Conservation (phyloP, 2,113 vertebrate species). For the Elaphurus davidianus region DNA sequence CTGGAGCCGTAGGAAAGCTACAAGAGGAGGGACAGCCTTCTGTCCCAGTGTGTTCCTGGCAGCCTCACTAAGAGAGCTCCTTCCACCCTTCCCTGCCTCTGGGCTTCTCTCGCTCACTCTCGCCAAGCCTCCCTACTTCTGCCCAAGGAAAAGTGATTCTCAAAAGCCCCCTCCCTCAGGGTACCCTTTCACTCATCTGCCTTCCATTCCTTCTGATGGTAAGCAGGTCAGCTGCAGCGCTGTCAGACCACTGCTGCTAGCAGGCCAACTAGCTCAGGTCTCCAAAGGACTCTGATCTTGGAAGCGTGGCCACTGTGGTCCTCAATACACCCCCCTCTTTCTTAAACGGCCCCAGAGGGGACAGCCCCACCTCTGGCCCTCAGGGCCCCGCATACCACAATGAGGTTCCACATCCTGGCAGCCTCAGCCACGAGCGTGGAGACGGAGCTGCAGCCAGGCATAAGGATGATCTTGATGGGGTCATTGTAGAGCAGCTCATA, state of each 20-base stretch:
- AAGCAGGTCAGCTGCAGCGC: not conserved
- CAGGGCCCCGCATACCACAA: slow-evolving; percentile 85
- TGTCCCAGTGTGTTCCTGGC: not conserved
- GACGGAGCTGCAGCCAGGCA: slow-evolving; percentile 96
- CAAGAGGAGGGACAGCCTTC: not conserved
- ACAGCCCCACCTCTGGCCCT: not conserved
- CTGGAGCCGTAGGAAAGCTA: slow-evolving; percentile 96
- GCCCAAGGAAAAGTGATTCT: not conserved
- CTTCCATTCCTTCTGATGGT: not conserved
- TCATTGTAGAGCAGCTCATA: slow-evolving; percentile 96
- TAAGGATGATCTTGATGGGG: slow-evolving; percentile 96
- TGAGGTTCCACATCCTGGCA: slow-evolving; percentile 97
- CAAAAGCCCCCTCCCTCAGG: not conserved
- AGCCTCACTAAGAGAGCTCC: not conserved
- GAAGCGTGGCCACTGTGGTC: not conserved
- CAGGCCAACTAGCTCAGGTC: not conserved
- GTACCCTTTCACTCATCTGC: not conserved
- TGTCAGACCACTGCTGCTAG: not conserved
- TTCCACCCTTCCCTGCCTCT: not conserved
- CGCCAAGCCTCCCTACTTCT: not conserved
- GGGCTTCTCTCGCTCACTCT: not conserved
- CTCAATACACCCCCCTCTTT: not conserved
- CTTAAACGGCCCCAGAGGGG: not conserved
- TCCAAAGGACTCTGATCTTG: not conserved
- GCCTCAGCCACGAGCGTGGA: slow-evolving; percentile 95